Percentiles rank a stretch among this genome's conserved stretches.
Conservation (phyloP, 2,888 invertebrate species). For the Protophormia terraenovae region DNA sequence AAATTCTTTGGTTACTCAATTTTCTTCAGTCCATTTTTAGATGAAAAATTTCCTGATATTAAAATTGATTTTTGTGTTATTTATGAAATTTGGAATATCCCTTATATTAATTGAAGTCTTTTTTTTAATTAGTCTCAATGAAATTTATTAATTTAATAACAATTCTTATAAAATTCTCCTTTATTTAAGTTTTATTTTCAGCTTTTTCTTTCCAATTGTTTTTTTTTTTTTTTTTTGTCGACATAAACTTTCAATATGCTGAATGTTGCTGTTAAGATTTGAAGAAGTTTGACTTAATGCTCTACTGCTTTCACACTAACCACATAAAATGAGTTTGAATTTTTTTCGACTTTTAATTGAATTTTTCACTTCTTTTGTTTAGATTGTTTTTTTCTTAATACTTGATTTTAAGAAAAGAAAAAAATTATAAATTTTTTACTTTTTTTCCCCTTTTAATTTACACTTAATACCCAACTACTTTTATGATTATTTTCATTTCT, state of each 20-base stretch:
- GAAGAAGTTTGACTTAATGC: constrained; percentile 55
- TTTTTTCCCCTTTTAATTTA: constrained; percentile 21
- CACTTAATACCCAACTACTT: constrained; percentile 45
- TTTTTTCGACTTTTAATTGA: constrained; percentile 60
- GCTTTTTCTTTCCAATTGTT: neutral
- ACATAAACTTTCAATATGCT: constrained; percentile 29
- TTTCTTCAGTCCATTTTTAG: too few relatives aligned
- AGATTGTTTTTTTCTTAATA: constrained; percentile 50
- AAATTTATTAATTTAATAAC: too few relatives aligned
- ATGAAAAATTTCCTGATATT: too few relatives aligned
- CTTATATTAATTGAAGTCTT: too few relatives aligned
- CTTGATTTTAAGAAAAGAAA: constrained; percentile 22
- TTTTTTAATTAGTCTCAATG: too few relatives aligned
- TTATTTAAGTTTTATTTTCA: neutral
- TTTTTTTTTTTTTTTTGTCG: neutral
- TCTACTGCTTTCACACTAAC: constrained; percentile 42
- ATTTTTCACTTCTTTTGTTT: constrained; percentile 60
- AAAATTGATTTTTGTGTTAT: too few relatives aligned
- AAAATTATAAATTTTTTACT: neutral
- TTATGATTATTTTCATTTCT: constrained; percentile 41
- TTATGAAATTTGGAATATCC: too few relatives aligned
- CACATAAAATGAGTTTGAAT: constrained; percentile 45
- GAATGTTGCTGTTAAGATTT: constrained; percentile 38
- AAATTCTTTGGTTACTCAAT: too few relatives aligned
- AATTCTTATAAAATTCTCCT: neutral